Evolutionary conservation across 2,797 vertebrate species (phyloP), one percentile per base, ranked within the genome.

Genomic region (Argentina silus): DNA sequence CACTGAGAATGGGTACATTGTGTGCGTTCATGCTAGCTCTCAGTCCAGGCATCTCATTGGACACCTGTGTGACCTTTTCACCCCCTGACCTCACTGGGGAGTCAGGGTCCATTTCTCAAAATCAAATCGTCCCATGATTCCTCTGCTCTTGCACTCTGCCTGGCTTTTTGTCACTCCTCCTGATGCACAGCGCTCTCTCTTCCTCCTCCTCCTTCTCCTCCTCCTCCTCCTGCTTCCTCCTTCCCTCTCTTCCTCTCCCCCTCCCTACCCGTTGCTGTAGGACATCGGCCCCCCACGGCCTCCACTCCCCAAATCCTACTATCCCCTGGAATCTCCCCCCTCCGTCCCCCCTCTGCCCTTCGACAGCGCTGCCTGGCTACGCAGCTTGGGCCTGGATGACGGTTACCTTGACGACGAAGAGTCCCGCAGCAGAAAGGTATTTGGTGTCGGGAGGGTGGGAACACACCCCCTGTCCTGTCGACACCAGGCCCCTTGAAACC

Each of bases 221-320:
- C 44, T 69, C 51, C 42, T 47, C 19, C 48, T 59, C 60, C 65
- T 62, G n/a, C 66, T n/a, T 62, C 64, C 42, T 43, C 73, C 75
- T 62, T 59, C 21, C 27, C 55, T 27, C 72, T 36, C 48, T 62
- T 42, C 65, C 3, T 59, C 51, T 75, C 73, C 77, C 59, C 27
- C 45, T 51, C 12, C 61, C 45, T 42, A 64, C 55, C 43, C 47
- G 91, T 87, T 89, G 82, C 87, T 93, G 83, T 93, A 98, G 97
- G 97, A 98, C 81, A 93, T 91, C n/a, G 95, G 95, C 81, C 97
- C 96, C 48, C 97, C 96, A 67, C 94, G 97, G 86, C 97, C 97
- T 84, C 97, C 97, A 82, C 97, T 98, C 78, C 97, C 97, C 84
- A 97, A 96, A 92, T 97, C 96, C 84, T 98, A 98, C 92, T 93